Evolutionary conservation across 1,140 invertebrate species (phyloP).

Genomic region (Drosophila aff.): DNA sequence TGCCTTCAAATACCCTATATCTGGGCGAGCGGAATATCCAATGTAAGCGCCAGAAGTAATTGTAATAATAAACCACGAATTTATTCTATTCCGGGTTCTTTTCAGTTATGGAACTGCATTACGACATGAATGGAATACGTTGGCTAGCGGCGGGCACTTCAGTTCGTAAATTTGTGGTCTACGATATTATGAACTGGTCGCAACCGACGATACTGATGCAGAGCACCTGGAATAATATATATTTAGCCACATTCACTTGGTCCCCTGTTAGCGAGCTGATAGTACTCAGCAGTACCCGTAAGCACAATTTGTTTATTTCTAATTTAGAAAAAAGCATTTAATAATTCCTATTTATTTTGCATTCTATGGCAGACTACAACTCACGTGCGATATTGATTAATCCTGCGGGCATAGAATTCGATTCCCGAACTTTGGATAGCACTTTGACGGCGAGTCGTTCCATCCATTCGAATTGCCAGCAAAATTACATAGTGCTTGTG

Average conservation of each 20-base stretch:
- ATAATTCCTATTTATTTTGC: too few relatives aligned
- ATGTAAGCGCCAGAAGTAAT: constrained; percentile 41
- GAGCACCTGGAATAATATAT: constrained; percentile 47
- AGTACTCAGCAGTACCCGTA: constrained; percentile 26
- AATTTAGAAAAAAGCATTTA: neutral
- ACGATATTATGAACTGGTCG: constrained; percentile 62
- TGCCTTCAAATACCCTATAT: constrained; percentile 59
- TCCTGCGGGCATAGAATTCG: constrained; percentile 47
- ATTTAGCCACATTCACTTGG: constrained; percentile 50
- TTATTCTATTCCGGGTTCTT: neutral
- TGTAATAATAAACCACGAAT: neutral
- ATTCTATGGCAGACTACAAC: constrained; percentile 39
- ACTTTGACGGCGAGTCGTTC: constrained; percentile 31
- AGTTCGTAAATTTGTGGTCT: constrained; percentile 55
- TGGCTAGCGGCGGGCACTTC: constrained; percentile 60
- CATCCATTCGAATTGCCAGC: constrained; percentile 56
- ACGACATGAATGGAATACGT: constrained; percentile 64
- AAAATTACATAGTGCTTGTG: constrained; percentile 31
- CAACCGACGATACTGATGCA: constrained; percentile 45
- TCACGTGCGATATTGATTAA: constrained; percentile 45
- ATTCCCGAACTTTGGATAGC: constrained; percentile 47
- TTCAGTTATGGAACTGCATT: constrained; percentile 71
- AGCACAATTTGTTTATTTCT: constrained; percentile 21
- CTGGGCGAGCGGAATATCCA: constrained; percentile 63
- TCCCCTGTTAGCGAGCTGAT: constrained; percentile 68